phyloP scores from a whole-genome alignment of 1,140 invertebrate species.

The Diplogasteroides magnus region DNA sequence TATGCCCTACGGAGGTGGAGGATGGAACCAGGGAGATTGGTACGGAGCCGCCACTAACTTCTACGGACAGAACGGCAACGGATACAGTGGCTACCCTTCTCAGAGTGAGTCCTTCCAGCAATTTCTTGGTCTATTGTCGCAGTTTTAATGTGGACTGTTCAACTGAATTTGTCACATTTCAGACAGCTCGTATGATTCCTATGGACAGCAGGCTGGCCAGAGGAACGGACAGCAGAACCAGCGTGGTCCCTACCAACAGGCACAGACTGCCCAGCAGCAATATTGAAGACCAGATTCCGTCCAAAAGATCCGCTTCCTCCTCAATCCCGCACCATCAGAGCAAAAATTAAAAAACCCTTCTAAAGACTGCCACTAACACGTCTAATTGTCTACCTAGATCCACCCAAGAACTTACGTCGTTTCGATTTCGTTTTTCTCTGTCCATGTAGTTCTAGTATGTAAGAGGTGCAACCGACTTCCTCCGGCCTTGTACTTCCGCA shows the following conservation, averaged over 20 bases:
- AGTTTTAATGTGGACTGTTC: too few relatives aligned
- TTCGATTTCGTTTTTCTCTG: background rate
- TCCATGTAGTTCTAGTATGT: background rate
- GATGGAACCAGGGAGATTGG: background rate
- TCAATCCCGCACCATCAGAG: background rate
- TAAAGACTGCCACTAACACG: background rate
- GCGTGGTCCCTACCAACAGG: background rate
- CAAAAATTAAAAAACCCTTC: too few relatives aligned
- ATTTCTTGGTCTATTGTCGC: background rate
- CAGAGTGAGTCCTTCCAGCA: background rate
- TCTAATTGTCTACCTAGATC: background rate
- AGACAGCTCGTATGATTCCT: background rate
- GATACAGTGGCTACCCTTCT: background rate
- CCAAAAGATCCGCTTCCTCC: background rate
- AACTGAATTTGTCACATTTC: background rate
- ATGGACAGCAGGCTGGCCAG: background rate
- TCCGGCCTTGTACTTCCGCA: background rate
- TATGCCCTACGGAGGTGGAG: constrained; percentile 13
- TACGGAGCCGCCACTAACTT: background rate
- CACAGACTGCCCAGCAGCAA: background rate
- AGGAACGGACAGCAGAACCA: background rate
- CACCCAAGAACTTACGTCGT: background rate
- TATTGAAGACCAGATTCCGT: background rate
- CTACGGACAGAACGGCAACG: background rate
- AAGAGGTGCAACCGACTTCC: background rate